Percentiles rank a stretch among this genome's conserved stretches.
These are phyloP conservation scores for Chrysotoxum bicinctum DNA, from an alignment of 2,888 invertebrate genomes.

Conservation along the genomic window DNA sequence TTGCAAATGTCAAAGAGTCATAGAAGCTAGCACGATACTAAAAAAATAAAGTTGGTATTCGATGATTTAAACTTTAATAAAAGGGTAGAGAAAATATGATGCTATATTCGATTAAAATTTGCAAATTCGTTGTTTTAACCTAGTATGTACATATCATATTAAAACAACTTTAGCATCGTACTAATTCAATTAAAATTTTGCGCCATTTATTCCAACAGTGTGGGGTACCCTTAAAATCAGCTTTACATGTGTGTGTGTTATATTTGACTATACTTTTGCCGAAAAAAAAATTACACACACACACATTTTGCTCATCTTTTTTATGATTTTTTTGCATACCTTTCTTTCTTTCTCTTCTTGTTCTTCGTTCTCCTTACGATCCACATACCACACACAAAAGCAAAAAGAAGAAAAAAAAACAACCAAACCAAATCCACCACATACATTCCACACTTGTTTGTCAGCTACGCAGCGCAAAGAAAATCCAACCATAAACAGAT, in stretches of 20 bases:
- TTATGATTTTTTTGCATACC: slow-evolving; percentile 25
- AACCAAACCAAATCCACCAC: slow-evolving; percentile 18
- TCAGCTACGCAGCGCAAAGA: slow-evolving; percentile 24
- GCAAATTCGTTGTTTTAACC: too few species aligned
- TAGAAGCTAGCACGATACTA: too few species aligned
- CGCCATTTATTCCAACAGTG: neutral
- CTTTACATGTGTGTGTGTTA: slow-evolving; percentile 1
- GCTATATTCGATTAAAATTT: too few species aligned
- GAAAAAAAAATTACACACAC: neutral
- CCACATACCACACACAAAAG: neutral
- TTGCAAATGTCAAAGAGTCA: too few species aligned
- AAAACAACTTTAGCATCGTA: too few species aligned
- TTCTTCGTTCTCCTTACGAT: neutral
- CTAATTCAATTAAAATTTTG: too few species aligned
- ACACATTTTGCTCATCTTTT: slow-evolving; percentile 2
- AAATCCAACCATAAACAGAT: slow-evolving; percentile 35
- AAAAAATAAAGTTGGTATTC: too few species aligned
- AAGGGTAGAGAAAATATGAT: too few species aligned
- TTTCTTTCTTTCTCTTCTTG: slow-evolving; percentile 18
- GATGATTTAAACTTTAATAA: too few species aligned
- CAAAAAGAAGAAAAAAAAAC: neutral
- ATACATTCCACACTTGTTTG: slow-evolving; percentile 35
- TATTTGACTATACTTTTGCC: neutral
- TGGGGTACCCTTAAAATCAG: neutral
- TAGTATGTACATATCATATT: too few species aligned